Conservation (phyloP, 2,113 vertebrate species). For the Protobothrops flavoviridis region DNA sequence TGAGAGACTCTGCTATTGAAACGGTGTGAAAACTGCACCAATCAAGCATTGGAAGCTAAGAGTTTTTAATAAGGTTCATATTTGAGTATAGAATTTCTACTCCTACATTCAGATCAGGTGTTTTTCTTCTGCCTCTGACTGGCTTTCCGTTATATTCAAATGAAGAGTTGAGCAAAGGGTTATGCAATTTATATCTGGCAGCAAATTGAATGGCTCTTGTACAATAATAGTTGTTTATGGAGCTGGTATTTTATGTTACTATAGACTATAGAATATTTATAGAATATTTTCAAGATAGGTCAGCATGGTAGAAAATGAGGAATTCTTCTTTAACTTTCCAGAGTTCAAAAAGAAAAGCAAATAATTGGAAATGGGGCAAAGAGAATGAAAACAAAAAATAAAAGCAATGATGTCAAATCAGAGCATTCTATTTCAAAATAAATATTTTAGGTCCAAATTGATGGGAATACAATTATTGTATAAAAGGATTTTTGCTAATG, state of each 20-base stretch:
- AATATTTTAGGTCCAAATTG: background rate
- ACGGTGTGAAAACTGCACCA: background rate
- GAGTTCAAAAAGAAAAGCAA: background rate
- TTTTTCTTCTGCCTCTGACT: background rate
- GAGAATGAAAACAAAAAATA: background rate
- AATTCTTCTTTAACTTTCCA: background rate
- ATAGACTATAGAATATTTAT: no score
- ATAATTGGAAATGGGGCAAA: no score
- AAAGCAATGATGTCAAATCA: background rate
- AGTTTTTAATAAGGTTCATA: conserved; percentile 24
- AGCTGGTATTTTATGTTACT: accelerated
- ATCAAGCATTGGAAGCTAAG: background rate
- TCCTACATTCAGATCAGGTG: background rate
- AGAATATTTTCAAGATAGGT: accelerated
- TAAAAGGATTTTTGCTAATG: background rate
- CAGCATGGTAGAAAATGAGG: accelerated
- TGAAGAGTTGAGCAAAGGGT: background rate
- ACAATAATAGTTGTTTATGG: background rate
- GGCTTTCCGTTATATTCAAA: background rate
- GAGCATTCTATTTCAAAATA: background rate
- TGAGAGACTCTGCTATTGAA: background rate
- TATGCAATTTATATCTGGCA: background rate
- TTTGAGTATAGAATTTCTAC: background rate
- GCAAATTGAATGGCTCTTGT: background rate
- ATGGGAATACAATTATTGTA: background rate